phyloP scores from a whole-genome alignment of 2,797 vertebrate species.

The Pseudochirops cupreus region DNA sequence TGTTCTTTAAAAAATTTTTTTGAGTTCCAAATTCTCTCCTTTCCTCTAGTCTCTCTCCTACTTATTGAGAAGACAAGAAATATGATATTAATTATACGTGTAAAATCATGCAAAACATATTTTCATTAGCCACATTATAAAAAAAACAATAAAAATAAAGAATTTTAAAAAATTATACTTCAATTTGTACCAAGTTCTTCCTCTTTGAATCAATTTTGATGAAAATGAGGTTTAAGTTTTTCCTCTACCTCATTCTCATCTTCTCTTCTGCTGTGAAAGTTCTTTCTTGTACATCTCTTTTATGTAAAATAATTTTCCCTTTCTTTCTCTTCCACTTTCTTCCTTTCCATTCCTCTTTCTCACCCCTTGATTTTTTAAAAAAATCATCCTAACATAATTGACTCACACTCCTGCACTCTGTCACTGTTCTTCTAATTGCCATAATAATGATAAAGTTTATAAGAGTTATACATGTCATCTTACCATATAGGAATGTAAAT shows the following conservation, averaged over 20 bases:
- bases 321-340: neutral
- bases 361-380: neutral
- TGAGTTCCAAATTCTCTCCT: neutral
- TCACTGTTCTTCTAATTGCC: neutral
- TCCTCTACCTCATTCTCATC: too few species aligned
- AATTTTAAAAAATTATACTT: neutral
- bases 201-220: neutral
- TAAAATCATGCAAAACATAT: neutral
- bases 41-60: too few species aligned
- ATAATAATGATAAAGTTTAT: neutral
- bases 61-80: neutral
- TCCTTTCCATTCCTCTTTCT: neutral
- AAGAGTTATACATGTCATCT: neutral
- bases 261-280: neutral
- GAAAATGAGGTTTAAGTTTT: too few species aligned
- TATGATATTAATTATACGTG: neutral
- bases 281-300: neutral
- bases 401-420: neutral
- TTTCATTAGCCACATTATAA: neutral
- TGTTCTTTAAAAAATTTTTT: neutral
- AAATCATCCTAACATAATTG: neutral
- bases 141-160: too few species aligned
- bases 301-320: too few species aligned
- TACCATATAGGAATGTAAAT: neutral
- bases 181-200: neutral